These are phyloP conservation scores for Leucosticte australis DNA, from an alignment of 2,113 vertebrate species.

Conservation along the genomic window DNA sequence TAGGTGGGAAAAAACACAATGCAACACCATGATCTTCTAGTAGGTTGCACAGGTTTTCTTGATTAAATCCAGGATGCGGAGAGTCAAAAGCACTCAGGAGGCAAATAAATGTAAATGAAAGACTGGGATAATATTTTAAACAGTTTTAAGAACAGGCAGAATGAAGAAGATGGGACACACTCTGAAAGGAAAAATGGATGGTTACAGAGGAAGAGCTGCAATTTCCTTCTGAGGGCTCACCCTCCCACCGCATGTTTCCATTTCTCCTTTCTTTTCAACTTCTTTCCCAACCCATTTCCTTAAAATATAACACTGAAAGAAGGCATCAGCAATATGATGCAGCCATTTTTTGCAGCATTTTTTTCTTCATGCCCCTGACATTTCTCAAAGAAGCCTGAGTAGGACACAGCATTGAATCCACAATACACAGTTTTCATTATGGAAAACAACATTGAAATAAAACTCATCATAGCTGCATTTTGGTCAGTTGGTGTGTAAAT, in stretches of 20 bases:
- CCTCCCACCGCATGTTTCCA: neutral
- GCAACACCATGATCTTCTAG: no score
- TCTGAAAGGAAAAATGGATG: neutral
- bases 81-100: neutral
- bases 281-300: neutral
- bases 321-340: neutral
- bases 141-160: neutral
- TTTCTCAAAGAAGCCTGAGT: neutral
- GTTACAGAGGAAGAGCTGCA: neutral
- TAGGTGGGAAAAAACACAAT: accelerated
- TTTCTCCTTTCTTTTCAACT: neutral
- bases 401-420: accelerated
- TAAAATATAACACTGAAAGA: neutral
- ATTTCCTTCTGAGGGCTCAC: neutral
- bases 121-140: neutral
- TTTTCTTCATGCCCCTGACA: neutral
- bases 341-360: neutral
- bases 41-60: neutral
- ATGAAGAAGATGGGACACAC: neutral
- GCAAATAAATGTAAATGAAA: neutral
- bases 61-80: neutral
- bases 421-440: neutral
- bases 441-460: neutral
- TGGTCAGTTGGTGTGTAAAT: neutral
- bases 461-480: neutral